Evolutionary conservation across 2,888 invertebrate genomes (phyloP), one percentile per base, ranked within the genome.

Genomic region (Ormyrus labotus): DNA sequence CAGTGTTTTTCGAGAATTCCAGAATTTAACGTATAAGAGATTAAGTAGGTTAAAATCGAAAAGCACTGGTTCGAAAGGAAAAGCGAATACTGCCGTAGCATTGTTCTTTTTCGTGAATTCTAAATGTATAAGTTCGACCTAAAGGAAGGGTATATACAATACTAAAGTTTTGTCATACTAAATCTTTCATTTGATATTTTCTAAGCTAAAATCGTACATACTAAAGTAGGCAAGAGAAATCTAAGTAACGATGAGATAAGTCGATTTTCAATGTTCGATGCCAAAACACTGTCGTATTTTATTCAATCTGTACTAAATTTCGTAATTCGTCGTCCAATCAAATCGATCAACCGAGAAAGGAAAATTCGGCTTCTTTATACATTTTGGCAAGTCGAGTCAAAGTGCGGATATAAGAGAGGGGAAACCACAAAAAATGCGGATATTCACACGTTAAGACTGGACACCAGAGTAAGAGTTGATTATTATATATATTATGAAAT

Each of bases 371-470:
- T 83, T 80, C 76, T 82, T 64, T 80, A 76, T 81, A 75, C 65
- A 65, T 75, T 63, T 79, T 71, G 67, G 57, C 71, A 53, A 81
- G 70, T 69, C 78, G 50, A 81, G 51, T 78, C 76, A 78, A 34
- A 81, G 72, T 70, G 68, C 63, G 71, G 47, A 70, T 76, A 68
- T 64, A 75, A 61, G 50, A 45, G 71, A 57, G 34, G 13, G 63
- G 19, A 70, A 74, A 79, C 11, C 55, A 51, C 34, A 69, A 64
- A 47, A 80, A 78, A 63, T 73, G 79, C 82, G 79, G 75, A 80
- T 82, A 83, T 83, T 80, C 82, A 82, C 82, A 82, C 82, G 81
- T 83, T 83, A 87, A 87, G 86, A 87, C 86, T 87, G 87, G 84
- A 85, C 86, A 86, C 84, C 83, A 85, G 82, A 84, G 75, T 84